phyloP scores from a whole-genome alignment of 2,113 vertebrate genomes.

The Mastomys natalensis region DNA sequence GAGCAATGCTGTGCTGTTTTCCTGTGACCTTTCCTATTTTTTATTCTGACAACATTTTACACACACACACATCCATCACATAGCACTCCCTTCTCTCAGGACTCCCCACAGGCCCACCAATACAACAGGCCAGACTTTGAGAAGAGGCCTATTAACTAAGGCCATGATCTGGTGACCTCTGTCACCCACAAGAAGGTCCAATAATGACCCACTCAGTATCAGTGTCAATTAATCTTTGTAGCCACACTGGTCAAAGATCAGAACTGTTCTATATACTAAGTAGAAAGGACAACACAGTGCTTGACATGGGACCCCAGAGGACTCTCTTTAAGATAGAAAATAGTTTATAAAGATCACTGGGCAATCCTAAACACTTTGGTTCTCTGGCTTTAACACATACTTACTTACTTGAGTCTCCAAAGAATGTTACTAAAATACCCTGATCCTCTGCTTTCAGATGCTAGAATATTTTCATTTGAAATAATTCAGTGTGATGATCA shows the following conservation, averaged over 20 bases:
- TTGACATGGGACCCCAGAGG: background rate
- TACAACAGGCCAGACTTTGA: background rate
- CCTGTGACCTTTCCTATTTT: accelerated
- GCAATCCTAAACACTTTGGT: background rate
- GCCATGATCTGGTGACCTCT: background rate
- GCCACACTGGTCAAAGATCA: background rate
- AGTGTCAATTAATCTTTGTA: no score
- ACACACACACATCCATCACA: background rate
- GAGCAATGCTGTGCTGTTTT: accelerated
- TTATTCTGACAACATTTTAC: background rate
- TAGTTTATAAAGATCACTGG: background rate
- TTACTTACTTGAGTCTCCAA: background rate
- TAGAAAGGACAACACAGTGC: background rate
- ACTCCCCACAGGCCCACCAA: background rate
- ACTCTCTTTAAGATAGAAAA: background rate
- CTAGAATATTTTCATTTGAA: background rate
- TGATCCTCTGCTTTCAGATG: background rate
- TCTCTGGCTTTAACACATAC: background rate
- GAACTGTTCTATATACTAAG: background rate
- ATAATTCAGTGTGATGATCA: background rate
- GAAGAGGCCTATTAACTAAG: background rate
- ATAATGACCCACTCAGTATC: no score
- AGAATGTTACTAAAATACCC: background rate
- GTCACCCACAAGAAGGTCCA: background rate
- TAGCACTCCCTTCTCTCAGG: accelerated